These are phyloP conservation scores for Amblyteles armatorius DNA, from an alignment of 2,888 invertebrate species.

Conservation along the genomic window DNA sequence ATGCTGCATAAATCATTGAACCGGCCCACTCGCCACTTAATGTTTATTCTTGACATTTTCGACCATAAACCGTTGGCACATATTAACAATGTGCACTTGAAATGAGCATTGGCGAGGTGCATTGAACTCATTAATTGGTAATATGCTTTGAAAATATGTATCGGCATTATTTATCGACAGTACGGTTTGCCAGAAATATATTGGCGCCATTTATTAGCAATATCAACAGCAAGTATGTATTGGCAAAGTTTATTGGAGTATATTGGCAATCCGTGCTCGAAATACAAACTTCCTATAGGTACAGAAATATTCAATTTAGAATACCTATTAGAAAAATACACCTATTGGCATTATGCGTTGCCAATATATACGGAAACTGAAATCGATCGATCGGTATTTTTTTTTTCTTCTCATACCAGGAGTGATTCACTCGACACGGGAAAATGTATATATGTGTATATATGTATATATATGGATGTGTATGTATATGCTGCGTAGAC, in stretches of 20 bases:
- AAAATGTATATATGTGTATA: no score
- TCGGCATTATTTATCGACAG: no score
- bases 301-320: neutral
- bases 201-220: no score
- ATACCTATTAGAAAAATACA: neutral
- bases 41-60: constrained; percentile 5
- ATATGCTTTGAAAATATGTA: no score
- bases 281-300: neutral
- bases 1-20: constrained; percentile 66
- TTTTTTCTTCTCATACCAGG: neutral
- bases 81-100: no score
- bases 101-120: no score
- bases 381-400: neutral
- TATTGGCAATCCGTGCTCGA: no score
- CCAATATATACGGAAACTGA: neutral
- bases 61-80: neutral
- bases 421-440: neutral
- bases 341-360: neutral
- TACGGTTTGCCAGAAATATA: no score
- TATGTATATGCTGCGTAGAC: neutral
- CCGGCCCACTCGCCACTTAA: constrained; percentile 42
- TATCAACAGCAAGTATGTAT: no score
- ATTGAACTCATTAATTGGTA: no score
- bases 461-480: neutral
- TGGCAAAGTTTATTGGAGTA: no score